Evolutionary conservation across 2,113 vertebrate genomes (phyloP).

Genomic region (rat (Rattus norvegicus)): GRCr8 NC_086034.1:2547501-2548000

Average conservation of each 20-base stretch:
- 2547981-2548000: not conserved
- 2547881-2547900: not conserved
- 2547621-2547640: not conserved
- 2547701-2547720: not conserved
- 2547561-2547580: not conserved
- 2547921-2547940: not conserved
- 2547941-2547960: not conserved
- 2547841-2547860: conserved; percentile 2
- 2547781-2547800: not conserved
- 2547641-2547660: conserved; percentile 40
- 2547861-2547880: not conserved
- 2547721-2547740: not conserved
- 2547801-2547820: not conserved
- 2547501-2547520: not conserved
- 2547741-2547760: not conserved
- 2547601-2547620: no score
- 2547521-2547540: not conserved
- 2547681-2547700: not conserved
- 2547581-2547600: not conserved
- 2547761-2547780: not conserved
- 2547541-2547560: not conserved
- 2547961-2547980: not conserved
- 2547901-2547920: not conserved
- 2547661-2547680: conserved; percentile 54
- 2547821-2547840: conserved; percentile 41